Conservation (phyloP, 2,888 invertebrate species). For the Plusia festucae region DNA sequence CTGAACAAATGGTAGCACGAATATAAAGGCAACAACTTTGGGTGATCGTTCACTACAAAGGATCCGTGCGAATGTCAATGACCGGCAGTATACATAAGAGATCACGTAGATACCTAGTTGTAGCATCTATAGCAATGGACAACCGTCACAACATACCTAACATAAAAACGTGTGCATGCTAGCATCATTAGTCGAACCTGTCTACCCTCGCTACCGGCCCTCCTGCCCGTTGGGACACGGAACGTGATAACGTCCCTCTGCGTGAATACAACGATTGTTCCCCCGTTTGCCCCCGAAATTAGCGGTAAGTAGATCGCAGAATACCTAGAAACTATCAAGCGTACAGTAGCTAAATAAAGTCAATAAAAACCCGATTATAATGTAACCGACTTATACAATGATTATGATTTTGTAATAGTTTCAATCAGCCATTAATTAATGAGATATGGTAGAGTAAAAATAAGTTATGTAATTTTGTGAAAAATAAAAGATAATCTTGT, state of each 20-base stretch:
- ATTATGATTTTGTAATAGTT: too few species aligned
- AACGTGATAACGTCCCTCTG: constrained; percentile 75
- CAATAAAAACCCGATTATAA: too few species aligned
- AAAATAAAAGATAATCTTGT: too few species aligned
- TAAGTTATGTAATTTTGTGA: too few species aligned
- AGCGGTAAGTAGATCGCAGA: constrained; percentile 13
- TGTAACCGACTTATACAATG: too few species aligned
- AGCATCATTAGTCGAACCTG: constrained; percentile 71
- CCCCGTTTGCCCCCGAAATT: constrained; percentile 46
- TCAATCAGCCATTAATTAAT: too few species aligned
- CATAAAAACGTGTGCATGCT: constrained; percentile 66
- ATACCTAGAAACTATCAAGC: too few species aligned
- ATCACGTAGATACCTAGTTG: not conserved
- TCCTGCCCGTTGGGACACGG: constrained; percentile 66
- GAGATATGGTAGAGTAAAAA: too few species aligned
- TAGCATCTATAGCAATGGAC: constrained; percentile 14
- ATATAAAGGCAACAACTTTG: too few species aligned
- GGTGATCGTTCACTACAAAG: too few species aligned
- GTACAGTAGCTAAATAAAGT: too few species aligned
- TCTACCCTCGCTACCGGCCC: constrained; percentile 67
- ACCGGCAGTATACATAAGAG: not conserved
- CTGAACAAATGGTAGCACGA: not conserved
- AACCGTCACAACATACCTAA: constrained; percentile 32
- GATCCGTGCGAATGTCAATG: not conserved
- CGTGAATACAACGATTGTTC: constrained; percentile 59